These are phyloP conservation scores for Pammene aurita DNA, from an alignment of 2,888 invertebrate species.

Conservation along the genomic window DNA sequence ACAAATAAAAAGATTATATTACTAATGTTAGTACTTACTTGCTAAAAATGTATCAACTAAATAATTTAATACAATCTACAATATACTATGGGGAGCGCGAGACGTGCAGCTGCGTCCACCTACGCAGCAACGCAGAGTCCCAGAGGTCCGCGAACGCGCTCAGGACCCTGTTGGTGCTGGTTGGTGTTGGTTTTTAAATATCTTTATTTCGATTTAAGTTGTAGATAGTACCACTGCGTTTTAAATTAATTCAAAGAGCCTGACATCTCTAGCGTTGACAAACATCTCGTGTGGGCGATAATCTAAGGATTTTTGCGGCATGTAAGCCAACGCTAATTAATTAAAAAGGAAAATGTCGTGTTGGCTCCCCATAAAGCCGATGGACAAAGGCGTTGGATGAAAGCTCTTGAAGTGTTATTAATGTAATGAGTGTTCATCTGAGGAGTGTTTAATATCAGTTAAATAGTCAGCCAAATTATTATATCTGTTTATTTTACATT, in stretches of 20 bases:
- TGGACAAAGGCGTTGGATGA: constrained; percentile 25
- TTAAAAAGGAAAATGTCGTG: constrained; percentile 38
- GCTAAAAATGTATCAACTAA: too few species aligned
- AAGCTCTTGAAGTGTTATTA: constrained; percentile 23
- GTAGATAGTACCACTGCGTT: neutral
- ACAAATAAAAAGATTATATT: too few species aligned
- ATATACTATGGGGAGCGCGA: too few species aligned
- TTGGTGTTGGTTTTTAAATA: too few species aligned
- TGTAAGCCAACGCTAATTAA: constrained; percentile 34
- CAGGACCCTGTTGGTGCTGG: too few species aligned
- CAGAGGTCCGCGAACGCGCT: too few species aligned
- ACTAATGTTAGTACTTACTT: too few species aligned
- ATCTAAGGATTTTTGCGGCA: constrained; percentile 36
- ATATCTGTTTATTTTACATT: too few species aligned
- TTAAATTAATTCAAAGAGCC: neutral
- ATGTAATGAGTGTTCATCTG: constrained; percentile 11
- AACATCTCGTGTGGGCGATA: constrained; percentile 29
- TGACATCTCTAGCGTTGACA: neutral
- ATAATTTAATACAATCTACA: too few species aligned
- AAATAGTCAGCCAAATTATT: too few species aligned
- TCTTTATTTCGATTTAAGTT: neutral
- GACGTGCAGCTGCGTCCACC: too few species aligned
- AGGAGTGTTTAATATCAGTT: neutral
- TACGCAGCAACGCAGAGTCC: too few species aligned
- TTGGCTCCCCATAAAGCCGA: constrained; percentile 23